Conservation (phyloP, 2,113 vertebrate genomes). For the Scatophagus argus region DNA sequence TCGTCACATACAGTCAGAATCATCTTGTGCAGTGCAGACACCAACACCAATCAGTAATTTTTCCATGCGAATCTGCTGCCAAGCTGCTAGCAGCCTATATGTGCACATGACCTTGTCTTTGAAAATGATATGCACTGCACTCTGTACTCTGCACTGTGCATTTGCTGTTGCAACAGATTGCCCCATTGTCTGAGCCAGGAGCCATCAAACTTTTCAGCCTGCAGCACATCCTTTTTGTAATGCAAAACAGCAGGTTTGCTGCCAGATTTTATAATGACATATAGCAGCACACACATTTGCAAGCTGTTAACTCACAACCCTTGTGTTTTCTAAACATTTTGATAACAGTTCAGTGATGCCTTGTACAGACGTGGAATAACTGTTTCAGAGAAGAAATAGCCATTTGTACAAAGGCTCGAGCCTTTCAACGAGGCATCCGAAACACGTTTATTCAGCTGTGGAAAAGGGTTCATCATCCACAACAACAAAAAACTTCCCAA, state of each 20-base stretch:
- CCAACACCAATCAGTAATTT: not conserved
- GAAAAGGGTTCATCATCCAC: not conserved
- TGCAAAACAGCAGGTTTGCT: constrained; percentile 15
- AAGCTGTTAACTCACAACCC: not conserved
- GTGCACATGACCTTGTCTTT: not conserved
- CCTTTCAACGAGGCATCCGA: not conserved
- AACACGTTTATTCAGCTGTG: not conserved
- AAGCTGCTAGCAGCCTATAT: not conserved
- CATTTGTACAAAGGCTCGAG: not conserved
- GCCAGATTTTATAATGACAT: constrained; percentile 19
- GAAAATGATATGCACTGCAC: not conserved
- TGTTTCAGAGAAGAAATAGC: not conserved
- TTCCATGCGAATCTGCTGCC: not conserved
- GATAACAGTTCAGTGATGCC: not conserved
- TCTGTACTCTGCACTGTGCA: too few species aligned
- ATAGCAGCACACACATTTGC: not conserved
- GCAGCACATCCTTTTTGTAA: not conserved
- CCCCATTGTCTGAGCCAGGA: constrained; percentile 2
- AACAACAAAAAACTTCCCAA: not conserved
- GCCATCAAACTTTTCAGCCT: constrained; percentile 22
- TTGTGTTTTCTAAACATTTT: not conserved
- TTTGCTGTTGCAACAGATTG: constrained; percentile 3
- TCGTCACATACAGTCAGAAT: not conserved
- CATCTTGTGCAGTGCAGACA: not conserved
- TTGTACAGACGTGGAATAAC: not conserved